These are phyloP conservation scores for Uropsilus gracilis DNA, from an alignment of 2,113 vertebrate species.

Conservation along the genomic window DNA sequence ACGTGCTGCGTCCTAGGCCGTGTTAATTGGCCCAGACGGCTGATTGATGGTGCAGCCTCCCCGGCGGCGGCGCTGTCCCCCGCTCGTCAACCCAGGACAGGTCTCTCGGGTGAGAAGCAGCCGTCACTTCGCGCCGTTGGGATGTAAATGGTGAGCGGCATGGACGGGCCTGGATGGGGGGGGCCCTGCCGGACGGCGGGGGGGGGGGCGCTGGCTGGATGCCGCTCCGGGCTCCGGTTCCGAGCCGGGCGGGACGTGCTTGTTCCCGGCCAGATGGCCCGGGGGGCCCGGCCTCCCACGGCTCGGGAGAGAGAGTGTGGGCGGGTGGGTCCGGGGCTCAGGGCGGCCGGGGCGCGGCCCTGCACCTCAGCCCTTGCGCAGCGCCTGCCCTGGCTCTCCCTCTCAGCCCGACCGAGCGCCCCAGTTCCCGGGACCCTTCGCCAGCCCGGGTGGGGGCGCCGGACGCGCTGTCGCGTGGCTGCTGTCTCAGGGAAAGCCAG, in stretches of 20 bases:
- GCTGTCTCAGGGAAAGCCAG: no score
- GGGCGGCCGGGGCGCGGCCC: not conserved
- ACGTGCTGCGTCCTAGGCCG: slow-evolving; percentile 92
- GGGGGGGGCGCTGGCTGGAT: not conserved
- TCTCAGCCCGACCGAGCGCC: not conserved
- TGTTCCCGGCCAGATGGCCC: not conserved
- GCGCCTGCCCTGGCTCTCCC: not conserved
- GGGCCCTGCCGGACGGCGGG: not conserved
- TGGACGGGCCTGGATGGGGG: not conserved
- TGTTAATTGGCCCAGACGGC: slow-evolving; percentile 91
- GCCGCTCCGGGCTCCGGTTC: not conserved
- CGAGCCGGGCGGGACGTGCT: not conserved
- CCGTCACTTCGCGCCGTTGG: slow-evolving; percentile 84
- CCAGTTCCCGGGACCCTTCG: not conserved
- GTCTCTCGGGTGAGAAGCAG: slow-evolving; percentile 91
- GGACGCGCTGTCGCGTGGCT: no score
- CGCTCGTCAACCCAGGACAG: slow-evolving; percentile 96
- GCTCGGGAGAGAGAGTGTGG: not conserved
- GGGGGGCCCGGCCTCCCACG: not conserved
- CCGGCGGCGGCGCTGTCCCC: slow-evolving; percentile 86
- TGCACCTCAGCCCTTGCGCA: not conserved
- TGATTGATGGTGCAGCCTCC: slow-evolving; percentile 93
- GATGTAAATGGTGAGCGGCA: slow-evolving; percentile 79
- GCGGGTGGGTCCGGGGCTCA: not conserved
- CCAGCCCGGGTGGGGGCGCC: no score